Conservation (phyloP, 1,140 invertebrate species). For the Brachionus paranguensis region DNA sequence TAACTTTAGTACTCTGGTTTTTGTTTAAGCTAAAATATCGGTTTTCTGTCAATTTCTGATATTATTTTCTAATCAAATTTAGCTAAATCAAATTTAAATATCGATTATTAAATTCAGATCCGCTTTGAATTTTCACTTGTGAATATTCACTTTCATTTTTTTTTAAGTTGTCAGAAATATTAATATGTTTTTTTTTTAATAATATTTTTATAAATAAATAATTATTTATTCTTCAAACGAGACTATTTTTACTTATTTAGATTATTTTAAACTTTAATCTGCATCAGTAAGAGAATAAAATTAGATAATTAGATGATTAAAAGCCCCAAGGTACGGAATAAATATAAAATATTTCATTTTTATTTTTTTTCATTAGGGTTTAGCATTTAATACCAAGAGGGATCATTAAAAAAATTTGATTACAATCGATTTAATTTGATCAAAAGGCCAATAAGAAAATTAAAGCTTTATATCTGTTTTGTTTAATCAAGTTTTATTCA, state of each 20-base stretch:
- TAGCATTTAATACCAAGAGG: background rate
- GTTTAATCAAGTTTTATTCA: background rate
- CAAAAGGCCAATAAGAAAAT: background rate
- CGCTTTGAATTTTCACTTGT: background rate
- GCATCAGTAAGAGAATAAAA: too few relatives aligned
- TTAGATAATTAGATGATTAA: background rate
- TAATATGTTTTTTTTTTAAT: too few relatives aligned
- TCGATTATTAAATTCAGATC: background rate
- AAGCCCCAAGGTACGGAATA: background rate
- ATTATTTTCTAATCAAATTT: background rate
- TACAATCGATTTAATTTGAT: background rate
- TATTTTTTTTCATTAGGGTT: background rate
- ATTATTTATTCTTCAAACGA: too few relatives aligned
- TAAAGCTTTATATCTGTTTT: background rate
- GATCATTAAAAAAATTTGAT: background rate
- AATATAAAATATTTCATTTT: background rate
- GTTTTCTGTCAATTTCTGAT: background rate
- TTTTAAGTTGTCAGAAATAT: too few relatives aligned
- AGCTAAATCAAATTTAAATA: background rate
- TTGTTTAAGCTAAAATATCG: background rate
- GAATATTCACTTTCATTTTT: too few relatives aligned
- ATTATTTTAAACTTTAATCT: too few relatives aligned
- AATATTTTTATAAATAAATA: too few relatives aligned
- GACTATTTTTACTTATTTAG: too few relatives aligned
- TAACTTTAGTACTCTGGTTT: background rate